phyloP scores from a whole-genome alignment of 1,140 invertebrate genomes.

The Sycophaga agraensis region DNA sequence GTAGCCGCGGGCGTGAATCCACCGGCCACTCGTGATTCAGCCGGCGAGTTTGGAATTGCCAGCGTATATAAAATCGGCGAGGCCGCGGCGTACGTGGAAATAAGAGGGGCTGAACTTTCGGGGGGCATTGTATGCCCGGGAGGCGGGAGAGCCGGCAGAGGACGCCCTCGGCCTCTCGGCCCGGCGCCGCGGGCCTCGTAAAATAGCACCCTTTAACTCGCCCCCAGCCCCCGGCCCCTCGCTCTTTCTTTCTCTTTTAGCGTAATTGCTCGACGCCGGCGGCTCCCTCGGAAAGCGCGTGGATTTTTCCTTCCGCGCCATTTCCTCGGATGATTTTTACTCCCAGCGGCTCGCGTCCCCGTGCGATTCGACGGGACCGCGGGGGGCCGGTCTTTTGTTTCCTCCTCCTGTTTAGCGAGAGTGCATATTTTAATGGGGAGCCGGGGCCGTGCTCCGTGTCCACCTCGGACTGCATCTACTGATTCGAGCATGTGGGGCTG shows the following conservation, averaged over 20 bases:
- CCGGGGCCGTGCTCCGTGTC: background rate
- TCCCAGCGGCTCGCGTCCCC: too few relatives aligned
- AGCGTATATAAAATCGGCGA: background rate
- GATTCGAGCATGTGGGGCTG: too few relatives aligned
- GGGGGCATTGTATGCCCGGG: slow-evolving; percentile 13
- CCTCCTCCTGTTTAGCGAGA: background rate
- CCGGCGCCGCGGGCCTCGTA: slow-evolving; percentile 4
- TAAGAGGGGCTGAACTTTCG: slow-evolving; percentile 6
- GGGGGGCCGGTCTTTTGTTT: background rate
- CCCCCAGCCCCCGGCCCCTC: background rate
- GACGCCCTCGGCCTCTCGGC: background rate
- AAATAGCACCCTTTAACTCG: slow-evolving; percentile 31
- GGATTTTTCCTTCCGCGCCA: slow-evolving; percentile 28
- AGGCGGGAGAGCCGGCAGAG: background rate
- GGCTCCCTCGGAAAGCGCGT: slow-evolving; percentile 19
- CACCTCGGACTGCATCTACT: background rate
- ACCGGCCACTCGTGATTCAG: too few relatives aligned
- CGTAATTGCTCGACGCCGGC: slow-evolving; percentile 31
- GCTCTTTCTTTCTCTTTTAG: background rate
- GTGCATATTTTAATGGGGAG: too few relatives aligned
- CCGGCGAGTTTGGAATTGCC: too few relatives aligned
- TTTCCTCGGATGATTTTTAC: slow-evolving; percentile 1
- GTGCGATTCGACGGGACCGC: too few relatives aligned
- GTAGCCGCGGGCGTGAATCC: too few relatives aligned
- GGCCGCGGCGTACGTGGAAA: too few relatives aligned